phyloP scores from a whole-genome alignment of 1,140 invertebrate species.

The Drosophila kepulauana region DNA sequence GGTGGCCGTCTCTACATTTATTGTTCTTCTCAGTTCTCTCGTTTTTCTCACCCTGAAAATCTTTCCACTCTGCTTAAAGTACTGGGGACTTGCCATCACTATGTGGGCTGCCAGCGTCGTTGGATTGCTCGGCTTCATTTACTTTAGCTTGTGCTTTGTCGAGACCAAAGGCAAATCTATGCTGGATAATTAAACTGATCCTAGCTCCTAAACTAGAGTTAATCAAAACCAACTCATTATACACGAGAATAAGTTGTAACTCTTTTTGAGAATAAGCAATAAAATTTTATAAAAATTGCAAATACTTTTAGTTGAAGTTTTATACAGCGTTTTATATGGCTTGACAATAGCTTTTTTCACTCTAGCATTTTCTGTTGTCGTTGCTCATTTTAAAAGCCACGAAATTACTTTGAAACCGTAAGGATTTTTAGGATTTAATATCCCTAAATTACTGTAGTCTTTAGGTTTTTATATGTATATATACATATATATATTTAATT shows the following conservation, averaged over 20 bases:
- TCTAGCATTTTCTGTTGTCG: too few relatives aligned
- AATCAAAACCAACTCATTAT: neutral
- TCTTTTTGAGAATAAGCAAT: neutral
- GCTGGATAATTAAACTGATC: constrained; percentile 45
- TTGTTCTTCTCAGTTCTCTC: constrained; percentile 57
- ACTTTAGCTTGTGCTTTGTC: constrained; percentile 45
- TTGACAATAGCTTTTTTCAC: too few relatives aligned
- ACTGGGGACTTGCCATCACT: constrained; percentile 41
- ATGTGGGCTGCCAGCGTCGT: constrained; percentile 44
- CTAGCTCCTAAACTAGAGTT: neutral
- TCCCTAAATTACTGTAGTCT: too few relatives aligned
- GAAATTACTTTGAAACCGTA: too few relatives aligned
- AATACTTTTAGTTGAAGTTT: too few relatives aligned
- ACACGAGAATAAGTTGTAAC: neutral
- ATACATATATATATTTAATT: too few relatives aligned
- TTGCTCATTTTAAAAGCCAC: too few relatives aligned
- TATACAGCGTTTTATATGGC: too few relatives aligned
- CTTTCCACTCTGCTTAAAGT: constrained; percentile 67
- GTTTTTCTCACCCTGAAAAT: constrained; percentile 67
- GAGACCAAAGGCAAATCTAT: constrained; percentile 77
- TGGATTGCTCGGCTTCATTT: constrained; percentile 33
- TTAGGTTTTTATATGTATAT: too few relatives aligned
- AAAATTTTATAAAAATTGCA: neutral
- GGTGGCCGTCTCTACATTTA: constrained; percentile 45
- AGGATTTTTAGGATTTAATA: too few relatives aligned